phyloP scores from a whole-genome alignment of 2,797 vertebrate species.

The Sarcophilus harrisii region DNA sequence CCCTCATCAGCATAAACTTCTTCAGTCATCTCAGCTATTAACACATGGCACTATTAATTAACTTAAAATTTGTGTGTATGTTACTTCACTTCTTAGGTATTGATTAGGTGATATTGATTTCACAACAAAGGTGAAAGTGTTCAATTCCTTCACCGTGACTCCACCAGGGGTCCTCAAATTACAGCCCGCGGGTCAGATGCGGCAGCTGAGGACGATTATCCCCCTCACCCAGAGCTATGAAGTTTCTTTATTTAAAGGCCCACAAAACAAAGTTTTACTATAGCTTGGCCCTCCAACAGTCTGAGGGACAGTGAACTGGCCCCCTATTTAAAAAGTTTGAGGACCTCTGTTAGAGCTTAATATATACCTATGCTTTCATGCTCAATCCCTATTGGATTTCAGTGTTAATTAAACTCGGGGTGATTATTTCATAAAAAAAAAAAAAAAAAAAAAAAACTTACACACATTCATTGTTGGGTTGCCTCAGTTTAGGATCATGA shows the following conservation, averaged over 20 bases:
- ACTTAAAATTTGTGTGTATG: neutral
- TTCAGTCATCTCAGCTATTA: neutral
- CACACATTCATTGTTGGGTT: neutral
- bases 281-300: no score
- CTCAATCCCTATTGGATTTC: neutral
- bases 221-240: no score
- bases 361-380: neutral
- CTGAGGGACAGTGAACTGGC: no score
- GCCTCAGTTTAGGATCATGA: neutral
- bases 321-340: no score
- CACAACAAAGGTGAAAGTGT: neutral
- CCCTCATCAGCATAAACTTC: neutral
- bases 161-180: no score
- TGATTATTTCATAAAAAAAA: neutral
- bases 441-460: fast-evolving
- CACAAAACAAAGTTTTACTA: no score
- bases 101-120: neutral
- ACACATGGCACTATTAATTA: neutral
- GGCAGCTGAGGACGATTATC: no score
- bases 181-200: no score
- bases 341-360: no score
- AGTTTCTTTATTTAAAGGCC: no score
- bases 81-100: neutral
- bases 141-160: neutral
- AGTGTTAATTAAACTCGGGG: neutral